phyloP scores from a whole-genome alignment of 2,113 vertebrate genomes.

The Phyllostomus discolor region DNA sequence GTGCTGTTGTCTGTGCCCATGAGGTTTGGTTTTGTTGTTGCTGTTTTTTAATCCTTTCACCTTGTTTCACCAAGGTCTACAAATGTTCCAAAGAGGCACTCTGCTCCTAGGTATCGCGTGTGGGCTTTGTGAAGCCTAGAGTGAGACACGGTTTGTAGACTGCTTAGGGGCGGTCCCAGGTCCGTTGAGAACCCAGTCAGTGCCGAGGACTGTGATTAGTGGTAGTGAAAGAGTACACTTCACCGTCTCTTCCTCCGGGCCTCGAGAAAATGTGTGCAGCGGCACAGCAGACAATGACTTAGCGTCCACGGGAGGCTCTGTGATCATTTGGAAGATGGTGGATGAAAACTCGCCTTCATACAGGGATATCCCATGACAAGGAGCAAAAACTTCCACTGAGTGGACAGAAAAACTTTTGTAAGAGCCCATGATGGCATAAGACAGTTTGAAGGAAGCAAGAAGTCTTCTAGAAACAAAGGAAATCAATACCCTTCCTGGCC shows the following conservation, averaged over 20 bases:
- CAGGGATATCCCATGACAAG: background rate
- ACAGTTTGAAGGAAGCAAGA: background rate
- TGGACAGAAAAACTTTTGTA: background rate
- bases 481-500: background rate
- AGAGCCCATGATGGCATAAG: background rate
- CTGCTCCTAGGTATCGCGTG: background rate
- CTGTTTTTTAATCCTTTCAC: background rate
- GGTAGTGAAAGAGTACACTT: background rate
- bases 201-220: background rate
- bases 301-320: background rate
- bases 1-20: background rate
- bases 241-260: background rate
- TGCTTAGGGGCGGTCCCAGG: background rate
- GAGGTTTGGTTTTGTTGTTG: background rate
- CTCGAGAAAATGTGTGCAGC: fast-evolving
- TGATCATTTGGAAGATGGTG: background rate
- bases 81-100: background rate
- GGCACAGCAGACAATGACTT: background rate
- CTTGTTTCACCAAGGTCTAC: background rate
- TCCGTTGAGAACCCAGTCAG: background rate
- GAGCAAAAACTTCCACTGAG: background rate
- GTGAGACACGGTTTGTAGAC: background rate
- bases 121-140: background rate
- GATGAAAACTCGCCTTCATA: background rate
- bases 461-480: background rate